Conservation (phyloP, 2,113 vertebrate species). For the Proterorhinus semilunaris region DNA sequence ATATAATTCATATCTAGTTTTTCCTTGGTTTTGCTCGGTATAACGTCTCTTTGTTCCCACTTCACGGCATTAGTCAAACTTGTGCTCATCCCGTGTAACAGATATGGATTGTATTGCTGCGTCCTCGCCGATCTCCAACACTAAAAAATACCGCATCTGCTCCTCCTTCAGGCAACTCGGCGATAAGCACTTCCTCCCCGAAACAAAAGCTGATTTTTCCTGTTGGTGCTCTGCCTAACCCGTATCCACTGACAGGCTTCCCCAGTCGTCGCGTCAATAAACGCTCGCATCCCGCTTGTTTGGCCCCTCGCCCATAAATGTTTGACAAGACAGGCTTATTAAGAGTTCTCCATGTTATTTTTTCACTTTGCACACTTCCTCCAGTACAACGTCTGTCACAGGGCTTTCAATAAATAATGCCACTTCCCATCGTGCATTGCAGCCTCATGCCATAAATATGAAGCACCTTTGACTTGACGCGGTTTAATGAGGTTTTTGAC, state of each 20-base stretch:
- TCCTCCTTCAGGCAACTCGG: conserved; percentile 57
- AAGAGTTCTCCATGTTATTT: conserved; percentile 57
- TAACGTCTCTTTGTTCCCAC: background rate
- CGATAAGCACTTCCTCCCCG: conserved; percentile 67
- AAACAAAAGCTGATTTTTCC: conserved; percentile 61
- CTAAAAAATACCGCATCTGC: conserved; percentile 33
- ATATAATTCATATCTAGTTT: conserved; percentile 8
- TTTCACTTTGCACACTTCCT: conserved; percentile 58
- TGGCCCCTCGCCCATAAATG: conserved; percentile 65
- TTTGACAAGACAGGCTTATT: conserved; percentile 71
- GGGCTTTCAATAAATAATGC: conserved; percentile 68
- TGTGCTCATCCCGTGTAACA: conserved; percentile 36
- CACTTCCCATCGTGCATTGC: conserved; percentile 41
- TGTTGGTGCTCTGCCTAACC: conserved; percentile 38
- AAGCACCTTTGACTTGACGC: conserved; percentile 67
- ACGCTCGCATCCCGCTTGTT: conserved; percentile 51
- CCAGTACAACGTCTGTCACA: conserved; percentile 64
- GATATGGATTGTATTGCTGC: conserved; percentile 36
- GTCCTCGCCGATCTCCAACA: conserved; percentile 12
- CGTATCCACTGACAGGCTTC: conserved; percentile 61
- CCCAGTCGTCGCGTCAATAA: conserved; percentile 62
- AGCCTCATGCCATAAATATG: conserved; percentile 65
- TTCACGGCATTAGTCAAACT: conserved; percentile 22
- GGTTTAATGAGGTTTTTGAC: conserved; percentile 65
- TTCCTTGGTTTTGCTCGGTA: conserved; percentile 14